Evolutionary conservation across 2,888 invertebrate genomes (phyloP), one percentile per base, ranked within the genome.

Genomic region (Prenolepis imparis): DNA sequence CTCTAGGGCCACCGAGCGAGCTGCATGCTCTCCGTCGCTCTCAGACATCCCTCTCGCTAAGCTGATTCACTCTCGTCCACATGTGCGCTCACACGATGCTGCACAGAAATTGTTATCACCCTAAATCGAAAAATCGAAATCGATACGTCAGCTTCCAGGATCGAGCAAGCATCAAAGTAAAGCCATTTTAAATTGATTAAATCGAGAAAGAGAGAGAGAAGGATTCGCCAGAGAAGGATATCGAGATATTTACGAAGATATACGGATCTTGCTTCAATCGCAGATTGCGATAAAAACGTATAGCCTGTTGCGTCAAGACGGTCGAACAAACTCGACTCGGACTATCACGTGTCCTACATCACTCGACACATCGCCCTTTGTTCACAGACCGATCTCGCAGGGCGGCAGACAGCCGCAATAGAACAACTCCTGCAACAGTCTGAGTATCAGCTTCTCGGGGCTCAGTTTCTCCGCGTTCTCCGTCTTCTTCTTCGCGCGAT

Each of bases 1-100:
- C 95, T 98, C 97, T 93, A 98, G 95, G 91, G 97, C 98, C 92
- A 97, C 96, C 89, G 97, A 97, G 93, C 98, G 96, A 89, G 97
- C 96, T 94, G 96, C 96, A 92, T 96, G 95, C 94, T 97, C 96
- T 92, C 95, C 95, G 92, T 96, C 95, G 92, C 95, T 95, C 93
- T 95, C 95, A 93, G 95, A 95, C 95, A 95, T 95, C 91, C 93
- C 94, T 93, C 91, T 92, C 93, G 91, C 89, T 90, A 89, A 90
- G 90, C 89, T 94, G 90, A 94, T 95, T 90, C 90, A 90, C 89
- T 92, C 92, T 91, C 93, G 91, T 92, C 92, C 91, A 91, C 89
- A 87, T 89, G 90, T 89, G 91, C 92, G 90, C 91, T 91, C 91
- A 86, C 91, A 86, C 87, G 90, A 91, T 92, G 91, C 94, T 93